Evolutionary conservation across 1,140 invertebrate genomes (phyloP).

Genomic region (Coptotermes formosanus): DNA sequence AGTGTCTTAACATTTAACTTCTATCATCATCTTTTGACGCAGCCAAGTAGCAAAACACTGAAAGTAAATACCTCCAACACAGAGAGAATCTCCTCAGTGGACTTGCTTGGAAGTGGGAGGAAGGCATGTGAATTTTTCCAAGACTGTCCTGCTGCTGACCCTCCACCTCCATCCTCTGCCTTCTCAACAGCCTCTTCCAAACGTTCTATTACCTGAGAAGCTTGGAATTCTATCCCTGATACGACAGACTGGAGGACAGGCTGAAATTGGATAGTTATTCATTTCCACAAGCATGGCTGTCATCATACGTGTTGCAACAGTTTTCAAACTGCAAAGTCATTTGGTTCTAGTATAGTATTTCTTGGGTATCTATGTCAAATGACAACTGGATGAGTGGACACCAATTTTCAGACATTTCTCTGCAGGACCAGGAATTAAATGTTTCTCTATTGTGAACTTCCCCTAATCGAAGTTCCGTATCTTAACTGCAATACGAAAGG

Average conservation of each 20-base stretch:
- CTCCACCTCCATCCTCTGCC: constrained; percentile 50
- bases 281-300: no score
- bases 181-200: constrained; percentile 60
- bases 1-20: no score
- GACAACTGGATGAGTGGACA: no score
- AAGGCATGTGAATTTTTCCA: constrained; percentile 51
- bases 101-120: constrained; percentile 44
- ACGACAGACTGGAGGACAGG: constrained; percentile 39
- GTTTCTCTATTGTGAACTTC: not conserved
- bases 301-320: no score
- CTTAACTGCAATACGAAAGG: no score
- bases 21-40: no score
- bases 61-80: constrained; percentile 47
- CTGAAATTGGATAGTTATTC: constrained; percentile 21
- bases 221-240: constrained; percentile 62
- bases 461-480: not conserved
- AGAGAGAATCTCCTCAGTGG: constrained; percentile 47
- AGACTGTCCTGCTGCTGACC: constrained; percentile 32
- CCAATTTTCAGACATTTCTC: not conserved
- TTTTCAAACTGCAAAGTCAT: no score
- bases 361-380: no score
- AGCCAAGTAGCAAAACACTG: no score
- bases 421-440: not conserved
- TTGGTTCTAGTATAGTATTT: no score
- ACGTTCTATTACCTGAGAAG: constrained; percentile 62